Evolutionary conservation across 2,797 vertebrate species (phyloP).

Genomic region (Siniperca undulata): DNA sequence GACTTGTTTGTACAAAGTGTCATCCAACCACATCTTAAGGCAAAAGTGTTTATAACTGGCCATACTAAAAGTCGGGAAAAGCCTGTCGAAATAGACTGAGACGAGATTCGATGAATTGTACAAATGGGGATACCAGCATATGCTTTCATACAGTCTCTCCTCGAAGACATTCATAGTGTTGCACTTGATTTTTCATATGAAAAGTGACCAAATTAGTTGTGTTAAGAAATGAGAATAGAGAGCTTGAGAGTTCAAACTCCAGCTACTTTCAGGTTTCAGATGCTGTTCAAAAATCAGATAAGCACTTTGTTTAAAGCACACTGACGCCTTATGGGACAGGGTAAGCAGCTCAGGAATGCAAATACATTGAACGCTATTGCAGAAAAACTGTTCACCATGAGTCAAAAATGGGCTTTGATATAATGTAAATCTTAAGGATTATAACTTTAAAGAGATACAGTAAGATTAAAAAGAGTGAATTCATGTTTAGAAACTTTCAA

Average conservation of each 20-base stretch:
- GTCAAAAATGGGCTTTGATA: neutral
- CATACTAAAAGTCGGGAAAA: too few relatives aligned
- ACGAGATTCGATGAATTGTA: too few relatives aligned
- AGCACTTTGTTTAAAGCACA: neutral
- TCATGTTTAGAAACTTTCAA: slow-evolving; percentile 1
- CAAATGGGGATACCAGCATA: too few relatives aligned
- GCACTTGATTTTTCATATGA: too few relatives aligned
- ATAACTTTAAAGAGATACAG: neutral
- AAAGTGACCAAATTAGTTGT: neutral
- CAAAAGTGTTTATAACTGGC: too few relatives aligned
- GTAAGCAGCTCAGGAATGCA: neutral
- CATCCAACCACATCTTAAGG: too few relatives aligned
- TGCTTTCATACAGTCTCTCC: too few relatives aligned
- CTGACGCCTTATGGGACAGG: neutral
- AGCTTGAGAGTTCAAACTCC: neutral
- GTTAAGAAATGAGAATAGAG: too few relatives aligned
- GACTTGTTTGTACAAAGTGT: too few relatives aligned
- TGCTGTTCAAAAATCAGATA: neutral
- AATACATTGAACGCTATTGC: neutral
- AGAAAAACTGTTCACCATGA: neutral
- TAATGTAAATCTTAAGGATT: neutral
- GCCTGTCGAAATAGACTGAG: too few relatives aligned
- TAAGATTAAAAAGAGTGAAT: neutral
- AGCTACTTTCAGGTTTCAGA: neutral
- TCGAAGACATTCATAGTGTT: too few relatives aligned